These are phyloP conservation scores for Eugnorisma glareosa DNA, from an alignment of 2,888 invertebrate genomes.

Conservation along the genomic window DNA sequence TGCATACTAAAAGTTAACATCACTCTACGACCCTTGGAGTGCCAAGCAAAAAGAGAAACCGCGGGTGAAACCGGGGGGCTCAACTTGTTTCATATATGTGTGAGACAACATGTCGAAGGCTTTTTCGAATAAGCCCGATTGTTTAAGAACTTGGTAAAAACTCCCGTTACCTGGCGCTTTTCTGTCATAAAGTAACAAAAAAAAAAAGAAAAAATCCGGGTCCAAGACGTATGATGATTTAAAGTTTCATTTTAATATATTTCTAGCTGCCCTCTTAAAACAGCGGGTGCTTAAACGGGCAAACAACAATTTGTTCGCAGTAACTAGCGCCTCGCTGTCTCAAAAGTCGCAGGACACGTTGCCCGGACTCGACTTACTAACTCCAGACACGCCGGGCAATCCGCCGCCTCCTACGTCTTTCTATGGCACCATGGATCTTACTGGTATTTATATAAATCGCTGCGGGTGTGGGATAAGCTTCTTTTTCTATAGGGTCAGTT, in stretches of 20 bases:
- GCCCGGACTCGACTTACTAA: conserved; percentile 85
- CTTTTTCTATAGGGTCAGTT: not conserved
- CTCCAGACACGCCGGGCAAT: conserved; percentile 82
- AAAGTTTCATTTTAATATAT: not conserved
- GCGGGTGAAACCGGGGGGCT: not conserved
- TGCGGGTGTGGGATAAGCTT: not conserved
- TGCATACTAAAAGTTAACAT: not conserved
- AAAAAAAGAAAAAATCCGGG: too few species aligned
- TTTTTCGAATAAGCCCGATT: not conserved
- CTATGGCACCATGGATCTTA: conserved; percentile 85
- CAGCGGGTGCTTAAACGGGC: conserved; percentile 10
- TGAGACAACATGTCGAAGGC: not conserved
- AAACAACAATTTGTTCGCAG: conserved; percentile 67
- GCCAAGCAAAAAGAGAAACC: not conserved
- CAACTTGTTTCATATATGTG: not conserved
- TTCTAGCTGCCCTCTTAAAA: not conserved
- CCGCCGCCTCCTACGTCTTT: conserved; percentile 85
- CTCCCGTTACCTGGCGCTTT: not conserved
- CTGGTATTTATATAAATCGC: conserved; percentile 69
- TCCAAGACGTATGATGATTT: not conserved
- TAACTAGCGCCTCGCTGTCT: conserved; percentile 76
- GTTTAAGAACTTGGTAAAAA: not conserved
- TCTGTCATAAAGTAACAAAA: too few species aligned
- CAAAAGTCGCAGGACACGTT: conserved; percentile 85
- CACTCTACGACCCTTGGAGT: not conserved